Evolutionary conservation across 2,113 vertebrate genomes (phyloP).

Genomic region (Hypocryptadius cinnamomeus): DNA sequence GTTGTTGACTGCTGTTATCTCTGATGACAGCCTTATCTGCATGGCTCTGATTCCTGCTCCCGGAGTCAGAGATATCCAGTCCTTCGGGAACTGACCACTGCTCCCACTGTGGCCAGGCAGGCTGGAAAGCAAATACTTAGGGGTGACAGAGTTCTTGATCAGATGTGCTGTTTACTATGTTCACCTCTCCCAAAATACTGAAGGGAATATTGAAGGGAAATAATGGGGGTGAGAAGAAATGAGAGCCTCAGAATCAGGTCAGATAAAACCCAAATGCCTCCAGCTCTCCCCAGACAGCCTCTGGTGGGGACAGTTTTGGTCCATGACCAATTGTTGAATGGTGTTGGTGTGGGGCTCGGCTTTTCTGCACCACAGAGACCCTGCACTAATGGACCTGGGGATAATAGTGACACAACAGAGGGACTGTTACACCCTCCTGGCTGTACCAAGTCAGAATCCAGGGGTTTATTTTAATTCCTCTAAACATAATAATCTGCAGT

Average conservation of each 20-base stretch:
- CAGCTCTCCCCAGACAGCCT: neutral
- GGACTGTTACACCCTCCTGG: neutral
- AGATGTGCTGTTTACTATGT: neutral
- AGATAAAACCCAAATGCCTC: neutral
- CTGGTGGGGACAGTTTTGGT: neutral
- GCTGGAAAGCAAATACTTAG: neutral
- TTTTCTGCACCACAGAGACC: neutral
- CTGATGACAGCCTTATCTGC: constrained; percentile 72
- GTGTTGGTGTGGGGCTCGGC: neutral
- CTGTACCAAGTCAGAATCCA: neutral
- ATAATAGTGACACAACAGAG: neutral
- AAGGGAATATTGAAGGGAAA: neutral
- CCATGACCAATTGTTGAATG: neutral
- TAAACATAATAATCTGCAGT: neutral
- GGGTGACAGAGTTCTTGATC: neutral
- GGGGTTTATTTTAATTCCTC: constrained; percentile 13
- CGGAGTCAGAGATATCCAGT: constrained; percentile 56
- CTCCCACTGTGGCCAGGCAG: constrained; percentile 9
- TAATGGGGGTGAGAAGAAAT: neutral
- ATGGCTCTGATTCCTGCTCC: constrained; percentile 66
- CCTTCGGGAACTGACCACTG: constrained; percentile 56
- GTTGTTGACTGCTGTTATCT: constrained; percentile 74
- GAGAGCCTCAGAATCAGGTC: neutral
- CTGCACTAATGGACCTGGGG: neutral
- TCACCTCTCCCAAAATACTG: neutral